phyloP scores from a whole-genome alignment of 92 coral and sea anemone genomes.

The Pocillopora meandrina region DNA sequence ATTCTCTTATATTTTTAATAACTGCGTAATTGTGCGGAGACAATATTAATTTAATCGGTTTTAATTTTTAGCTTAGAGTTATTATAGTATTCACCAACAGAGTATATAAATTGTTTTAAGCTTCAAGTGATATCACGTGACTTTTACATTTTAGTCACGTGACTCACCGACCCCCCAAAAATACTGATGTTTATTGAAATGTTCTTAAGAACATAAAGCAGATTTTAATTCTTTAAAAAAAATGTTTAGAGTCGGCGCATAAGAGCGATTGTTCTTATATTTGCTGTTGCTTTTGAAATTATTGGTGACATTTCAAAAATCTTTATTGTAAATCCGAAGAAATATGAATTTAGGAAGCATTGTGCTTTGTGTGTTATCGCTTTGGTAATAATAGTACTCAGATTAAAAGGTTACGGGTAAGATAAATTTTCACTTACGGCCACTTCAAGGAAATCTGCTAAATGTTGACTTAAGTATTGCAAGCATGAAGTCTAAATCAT shows the following conservation, averaged over 20 bases:
- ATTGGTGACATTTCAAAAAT: background rate
- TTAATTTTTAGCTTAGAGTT: background rate
- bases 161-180: background rate
- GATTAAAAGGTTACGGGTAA: background rate
- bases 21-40: no score
- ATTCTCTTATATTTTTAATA: no score
- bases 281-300: background rate
- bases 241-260: background rate
- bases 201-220: background rate
- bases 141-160: background rate
- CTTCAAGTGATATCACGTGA: background rate
- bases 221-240: background rate
- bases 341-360: background rate
- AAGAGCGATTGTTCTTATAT: background rate
- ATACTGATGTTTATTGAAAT: background rate
- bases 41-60: no score
- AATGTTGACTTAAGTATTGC: background rate
- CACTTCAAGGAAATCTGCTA: background rate
- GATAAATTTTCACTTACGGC: background rate
- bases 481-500: no score
- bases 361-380: background rate
- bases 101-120: background rate
- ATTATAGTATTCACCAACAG: background rate
- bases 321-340: background rate
- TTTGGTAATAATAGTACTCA: background rate